These are phyloP conservation scores for Rissa tridactyla DNA, from an alignment of 2,113 vertebrate species.

Conservation along the genomic window DNA sequence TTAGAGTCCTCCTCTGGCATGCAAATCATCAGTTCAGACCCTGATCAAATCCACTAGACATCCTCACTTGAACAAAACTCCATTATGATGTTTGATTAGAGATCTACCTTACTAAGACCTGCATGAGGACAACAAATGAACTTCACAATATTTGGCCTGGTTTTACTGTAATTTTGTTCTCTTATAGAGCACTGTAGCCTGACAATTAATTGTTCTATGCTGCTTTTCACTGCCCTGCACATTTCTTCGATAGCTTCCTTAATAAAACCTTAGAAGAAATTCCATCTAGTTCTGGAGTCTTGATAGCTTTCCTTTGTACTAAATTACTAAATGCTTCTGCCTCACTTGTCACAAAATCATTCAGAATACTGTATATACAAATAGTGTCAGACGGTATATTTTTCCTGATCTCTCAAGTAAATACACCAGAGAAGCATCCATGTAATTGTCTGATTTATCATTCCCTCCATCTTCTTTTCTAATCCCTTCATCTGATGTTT, in stretches of 20 bases:
- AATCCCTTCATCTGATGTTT: neutral
- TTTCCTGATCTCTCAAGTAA: slow-evolving; percentile 1
- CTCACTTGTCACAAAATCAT: neutral
- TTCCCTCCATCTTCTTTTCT: neutral
- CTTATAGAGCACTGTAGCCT: neutral
- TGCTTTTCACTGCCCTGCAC: neutral
- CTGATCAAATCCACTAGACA: neutral
- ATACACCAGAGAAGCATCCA: neutral
- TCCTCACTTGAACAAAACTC: neutral
- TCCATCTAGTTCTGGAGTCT: neutral
- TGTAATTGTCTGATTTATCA: neutral
- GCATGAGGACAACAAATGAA: neutral
- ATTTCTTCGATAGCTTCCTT: neutral
- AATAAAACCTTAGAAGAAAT: neutral
- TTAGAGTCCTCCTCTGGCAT: neutral
- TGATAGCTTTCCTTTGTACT: neutral
- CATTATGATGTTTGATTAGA: neutral
- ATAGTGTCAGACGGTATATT: neutral
- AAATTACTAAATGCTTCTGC: neutral
- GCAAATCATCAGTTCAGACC: neutral
- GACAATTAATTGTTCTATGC: neutral
- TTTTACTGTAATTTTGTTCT: neutral
- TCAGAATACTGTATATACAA: neutral
- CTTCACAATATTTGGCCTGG: neutral
- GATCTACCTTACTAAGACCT: neutral